Base-by-base conservation (phyloP, 1,140 invertebrate species). In the Drosophila pachea region DNA sequence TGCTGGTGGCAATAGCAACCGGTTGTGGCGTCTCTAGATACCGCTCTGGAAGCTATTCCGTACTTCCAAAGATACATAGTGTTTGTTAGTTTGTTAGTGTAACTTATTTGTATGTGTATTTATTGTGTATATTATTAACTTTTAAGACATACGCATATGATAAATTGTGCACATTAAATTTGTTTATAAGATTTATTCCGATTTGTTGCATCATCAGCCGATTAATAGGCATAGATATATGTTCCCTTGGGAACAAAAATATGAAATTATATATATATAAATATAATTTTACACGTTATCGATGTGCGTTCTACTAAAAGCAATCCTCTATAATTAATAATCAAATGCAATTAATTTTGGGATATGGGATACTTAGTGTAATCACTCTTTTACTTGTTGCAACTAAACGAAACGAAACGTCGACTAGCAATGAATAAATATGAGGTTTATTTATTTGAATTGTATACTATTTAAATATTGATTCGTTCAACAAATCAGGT, bases 1-100 rank as follows among this genome's bases (percentile, higher is more conserved):
- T 5, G 76, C 67, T 29, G 84, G 76, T 5, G 49, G 94, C 94
- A 78, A 75, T 16, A 87, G 79, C 68, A 78, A 53, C 35, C 74
- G 78, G 1, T 42, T 87, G 29, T 87, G 75, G 84, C 71, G 84
- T 0, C 71, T 87, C 7, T 87, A 87, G 61, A 45, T n/a, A 14
- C 36, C 7, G 11, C 12, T 6, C 5, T 22, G 22, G 22, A 1
- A 22, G 22, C 36, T 11, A 5, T 7, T 14, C 7, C 8, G 22
- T 31, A 14, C 40, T 43, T 59, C 66, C 54, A 79, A 66, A 69
- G 64, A 38, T 43, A 49, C 12, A 33, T 31, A 9, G 36, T 7
- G 45, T 35, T 54, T 66, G 63, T 66, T 66, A 67, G n/a, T n/a
- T 22, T 22, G 1, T 67, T 61, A 61, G 58, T 53, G 32, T 36